These are phyloP conservation scores for Siniperca obscura DNA, from an alignment of 2,797 vertebrate species.

Conservation along the genomic window DNA sequence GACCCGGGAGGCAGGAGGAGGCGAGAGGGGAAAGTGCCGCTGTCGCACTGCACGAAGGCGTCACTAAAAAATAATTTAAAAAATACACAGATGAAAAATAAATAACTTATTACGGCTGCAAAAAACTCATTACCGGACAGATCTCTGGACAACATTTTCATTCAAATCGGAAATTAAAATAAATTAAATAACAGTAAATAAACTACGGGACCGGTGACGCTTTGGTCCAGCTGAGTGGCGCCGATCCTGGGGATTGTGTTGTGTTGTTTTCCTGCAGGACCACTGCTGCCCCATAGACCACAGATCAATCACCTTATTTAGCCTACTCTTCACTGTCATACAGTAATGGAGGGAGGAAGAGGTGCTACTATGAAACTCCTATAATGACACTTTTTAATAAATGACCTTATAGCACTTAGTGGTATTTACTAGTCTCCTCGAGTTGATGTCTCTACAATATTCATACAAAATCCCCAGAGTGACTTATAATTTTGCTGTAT, in stretches of 20 bases:
- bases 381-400: conserved; percentile 17
- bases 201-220: neutral
- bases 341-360: conserved; percentile 36
- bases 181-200: neutral
- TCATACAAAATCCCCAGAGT: conserved; percentile 5
- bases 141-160: too few relatives aligned
- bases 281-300: conserved; percentile 63
- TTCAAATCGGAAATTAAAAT: neutral
- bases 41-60: conserved; percentile 59
- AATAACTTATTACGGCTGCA: neutral
- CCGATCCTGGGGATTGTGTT: conserved; percentile 50
- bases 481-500: conserved; percentile 5
- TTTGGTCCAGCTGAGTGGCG: conserved; percentile 38
- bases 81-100: neutral
- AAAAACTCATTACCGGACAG: neutral
- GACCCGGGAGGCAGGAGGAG: conserved; percentile 47
- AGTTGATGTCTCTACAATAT: neutral
- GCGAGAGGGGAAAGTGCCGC: conserved; percentile 41
- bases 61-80: conserved; percentile 49
- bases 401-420: conserved; percentile 11
- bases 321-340: conserved; percentile 66
- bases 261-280: conserved; percentile 66
- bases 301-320: conserved; percentile 81
- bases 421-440: neutral
- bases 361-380: neutral